Evolutionary conservation across 2,113 vertebrate species (phyloP).

Genomic region (Guaruba guarouba): DNA sequence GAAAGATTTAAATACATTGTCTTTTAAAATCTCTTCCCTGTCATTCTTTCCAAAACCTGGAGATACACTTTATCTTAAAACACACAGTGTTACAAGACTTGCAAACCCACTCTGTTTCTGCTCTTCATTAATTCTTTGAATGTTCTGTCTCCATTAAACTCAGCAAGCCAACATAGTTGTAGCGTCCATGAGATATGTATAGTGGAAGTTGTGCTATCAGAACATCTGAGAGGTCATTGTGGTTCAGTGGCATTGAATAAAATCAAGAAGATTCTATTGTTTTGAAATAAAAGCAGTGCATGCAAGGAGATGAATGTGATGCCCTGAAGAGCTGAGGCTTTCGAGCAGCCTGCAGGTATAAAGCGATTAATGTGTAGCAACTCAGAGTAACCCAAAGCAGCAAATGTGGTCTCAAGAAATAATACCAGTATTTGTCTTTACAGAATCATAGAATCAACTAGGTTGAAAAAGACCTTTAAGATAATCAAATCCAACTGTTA

Average conservation of each 20-base stretch:
- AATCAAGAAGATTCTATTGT: background rate
- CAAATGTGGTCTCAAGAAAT: background rate
- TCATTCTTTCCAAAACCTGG: background rate
- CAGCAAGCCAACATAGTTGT: background rate
- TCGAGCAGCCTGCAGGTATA: background rate
- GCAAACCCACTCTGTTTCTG: background rate
- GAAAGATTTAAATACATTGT: background rate
- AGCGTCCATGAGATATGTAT: background rate
- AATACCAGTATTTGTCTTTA: background rate
- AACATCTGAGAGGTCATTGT: background rate
- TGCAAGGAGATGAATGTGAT: background rate
- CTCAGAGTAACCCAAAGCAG: background rate
- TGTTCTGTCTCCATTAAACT: background rate
- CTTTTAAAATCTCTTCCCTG: background rate
- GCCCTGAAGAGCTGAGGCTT: background rate
- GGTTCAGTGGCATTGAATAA: background rate
- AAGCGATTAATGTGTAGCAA: background rate
- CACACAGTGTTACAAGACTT: background rate
- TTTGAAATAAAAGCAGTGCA: background rate
- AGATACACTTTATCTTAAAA: background rate
- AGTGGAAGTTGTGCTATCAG: background rate
- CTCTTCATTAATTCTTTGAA: background rate
- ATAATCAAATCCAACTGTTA: background rate
- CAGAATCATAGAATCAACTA: background rate
- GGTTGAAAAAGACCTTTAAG: background rate